Percentiles rank a stretch among this genome's conserved stretches.
phyloP scores from a whole-genome alignment of 1,140 invertebrate species.

The Chrysomallon squamiferum region DNA sequence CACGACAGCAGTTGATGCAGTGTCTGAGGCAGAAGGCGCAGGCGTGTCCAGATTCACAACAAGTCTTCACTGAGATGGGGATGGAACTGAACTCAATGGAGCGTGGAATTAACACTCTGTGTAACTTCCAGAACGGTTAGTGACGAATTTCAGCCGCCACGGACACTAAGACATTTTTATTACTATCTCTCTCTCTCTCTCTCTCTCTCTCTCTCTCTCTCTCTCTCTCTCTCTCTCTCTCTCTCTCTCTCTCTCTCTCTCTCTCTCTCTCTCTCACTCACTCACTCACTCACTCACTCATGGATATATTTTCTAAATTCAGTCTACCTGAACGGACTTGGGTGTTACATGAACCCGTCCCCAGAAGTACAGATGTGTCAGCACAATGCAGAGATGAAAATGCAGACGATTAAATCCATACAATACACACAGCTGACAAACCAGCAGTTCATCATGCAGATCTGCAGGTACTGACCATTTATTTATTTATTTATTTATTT shows the following conservation, averaged over 20 bases:
- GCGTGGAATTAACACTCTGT: conserved; percentile 18
- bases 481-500: background rate
- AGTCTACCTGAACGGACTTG: conserved; percentile 25
- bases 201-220: too few species aligned
- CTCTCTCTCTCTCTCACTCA: too few species aligned
- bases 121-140: background rate
- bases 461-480: conserved; percentile 19
- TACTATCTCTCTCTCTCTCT: too few species aligned
- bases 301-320: too few species aligned
- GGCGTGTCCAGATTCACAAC: conserved; percentile 18
- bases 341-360: conserved; percentile 25
- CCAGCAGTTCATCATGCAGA: conserved; percentile 19
- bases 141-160: background rate
- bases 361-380: conserved; percentile 29
- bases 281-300: too few species aligned
- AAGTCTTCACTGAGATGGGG: conserved; percentile 17
- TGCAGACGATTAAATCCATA: conserved; percentile 20
- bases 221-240: too few species aligned
- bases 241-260: too few species aligned
- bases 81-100: conserved; percentile 24
- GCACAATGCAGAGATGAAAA: conserved; percentile 17
- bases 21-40: conserved; percentile 27
- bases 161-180: background rate
- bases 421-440: conserved; percentile 19
- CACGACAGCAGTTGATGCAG: conserved; percentile 21